These are phyloP conservation scores for Rhabdornis inornatus DNA, from an alignment of 2,113 vertebrate species.

Conservation along the genomic window DNA sequence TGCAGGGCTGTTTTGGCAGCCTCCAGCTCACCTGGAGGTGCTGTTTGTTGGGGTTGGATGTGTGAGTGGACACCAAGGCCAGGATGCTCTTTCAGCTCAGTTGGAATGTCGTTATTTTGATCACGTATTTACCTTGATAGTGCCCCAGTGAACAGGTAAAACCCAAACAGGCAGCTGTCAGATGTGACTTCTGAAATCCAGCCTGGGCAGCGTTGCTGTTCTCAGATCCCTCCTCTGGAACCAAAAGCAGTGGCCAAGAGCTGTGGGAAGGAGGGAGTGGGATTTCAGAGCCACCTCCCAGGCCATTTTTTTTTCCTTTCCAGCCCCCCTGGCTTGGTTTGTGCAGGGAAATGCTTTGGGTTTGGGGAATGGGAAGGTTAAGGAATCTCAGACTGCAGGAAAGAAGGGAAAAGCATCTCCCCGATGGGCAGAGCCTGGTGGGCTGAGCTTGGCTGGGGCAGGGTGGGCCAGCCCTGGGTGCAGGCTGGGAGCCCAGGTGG, in stretches of 20 bases:
- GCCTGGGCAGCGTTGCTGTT: fast-evolving
- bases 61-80: not conserved
- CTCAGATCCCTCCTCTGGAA: not conserved
- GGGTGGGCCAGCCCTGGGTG: not conserved
- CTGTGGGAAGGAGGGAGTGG: not conserved
- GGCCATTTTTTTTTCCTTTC: not conserved
- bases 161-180: not conserved
- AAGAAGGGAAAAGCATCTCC: not conserved
- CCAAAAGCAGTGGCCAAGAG: not conserved
- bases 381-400: not conserved
- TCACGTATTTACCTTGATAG: not conserved
- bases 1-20: not conserved
- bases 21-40: not conserved
- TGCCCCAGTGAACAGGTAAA: not conserved
- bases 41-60: not conserved
- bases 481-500: not conserved
- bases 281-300: not conserved
- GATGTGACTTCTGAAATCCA: not conserved
- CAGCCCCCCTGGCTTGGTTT: not conserved
- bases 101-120: not conserved
- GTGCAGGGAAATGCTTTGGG: not conserved
- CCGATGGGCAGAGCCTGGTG: fast-evolving
- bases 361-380: not conserved
- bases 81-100: not conserved
- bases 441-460: not conserved